Conservation (phyloP, 1,140 invertebrate genomes). For the Heliothis subflexa region DNA sequence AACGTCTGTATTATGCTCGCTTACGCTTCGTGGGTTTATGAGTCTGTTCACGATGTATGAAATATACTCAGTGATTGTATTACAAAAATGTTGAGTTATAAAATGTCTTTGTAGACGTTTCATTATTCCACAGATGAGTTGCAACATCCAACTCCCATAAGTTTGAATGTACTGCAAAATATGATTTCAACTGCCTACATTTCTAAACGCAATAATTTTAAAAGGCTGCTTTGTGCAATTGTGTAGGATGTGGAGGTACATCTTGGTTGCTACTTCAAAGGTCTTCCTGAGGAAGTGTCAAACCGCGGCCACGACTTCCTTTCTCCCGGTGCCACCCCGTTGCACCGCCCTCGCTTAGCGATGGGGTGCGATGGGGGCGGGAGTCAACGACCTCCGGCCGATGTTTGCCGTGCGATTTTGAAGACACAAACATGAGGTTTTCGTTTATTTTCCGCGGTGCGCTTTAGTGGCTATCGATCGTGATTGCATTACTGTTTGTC, state of each 20-base stretch:
- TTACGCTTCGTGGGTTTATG: constrained; percentile 24
- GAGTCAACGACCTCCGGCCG: constrained; percentile 71
- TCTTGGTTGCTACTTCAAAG: constrained; percentile 78
- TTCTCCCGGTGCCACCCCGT: constrained; percentile 56
- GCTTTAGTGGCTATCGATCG: constrained; percentile 50
- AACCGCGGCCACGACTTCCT: constrained; percentile 81
- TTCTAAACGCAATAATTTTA: constrained; percentile 25
- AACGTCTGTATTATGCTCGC: constrained; percentile 38
- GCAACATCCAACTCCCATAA: background rate
- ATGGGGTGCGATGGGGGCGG: constrained; percentile 63
- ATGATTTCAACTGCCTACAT: constrained; percentile 1
- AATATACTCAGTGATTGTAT: constrained; percentile 1
- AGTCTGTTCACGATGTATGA: constrained; percentile 6
- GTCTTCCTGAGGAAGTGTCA: constrained; percentile 85
- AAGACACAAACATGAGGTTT: constrained; percentile 72
- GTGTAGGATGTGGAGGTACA: constrained; percentile 52
- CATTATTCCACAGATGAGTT: background rate
- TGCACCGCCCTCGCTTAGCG: constrained; percentile 49
- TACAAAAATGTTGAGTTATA: constrained; percentile 12
- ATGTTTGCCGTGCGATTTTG: constrained; percentile 79
- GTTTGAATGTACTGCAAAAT: background rate
- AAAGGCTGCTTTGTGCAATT: constrained; percentile 47
- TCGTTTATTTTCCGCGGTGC: constrained; percentile 65
- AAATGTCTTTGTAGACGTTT: constrained; percentile 14
- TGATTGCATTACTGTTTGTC: constrained; percentile 36